These are phyloP conservation scores for Yponomeuta sedellus DNA, from an alignment of 2,888 invertebrate genomes.

Conservation along the genomic window DNA sequence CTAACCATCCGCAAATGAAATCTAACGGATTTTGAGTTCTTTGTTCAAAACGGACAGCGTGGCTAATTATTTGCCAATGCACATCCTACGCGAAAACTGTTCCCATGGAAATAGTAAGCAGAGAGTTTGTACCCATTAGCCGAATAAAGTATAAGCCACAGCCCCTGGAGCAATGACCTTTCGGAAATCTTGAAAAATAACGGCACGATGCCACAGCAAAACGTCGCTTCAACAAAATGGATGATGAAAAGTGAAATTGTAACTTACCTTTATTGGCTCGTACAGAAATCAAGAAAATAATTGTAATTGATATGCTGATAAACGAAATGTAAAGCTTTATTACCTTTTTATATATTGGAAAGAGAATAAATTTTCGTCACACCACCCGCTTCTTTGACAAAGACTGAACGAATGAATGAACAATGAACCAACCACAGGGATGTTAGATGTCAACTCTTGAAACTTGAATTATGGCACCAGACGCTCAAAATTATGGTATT, in stretches of 20 bases:
- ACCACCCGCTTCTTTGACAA: background rate
- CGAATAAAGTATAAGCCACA: constrained; percentile 2
- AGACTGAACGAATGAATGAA: background rate
- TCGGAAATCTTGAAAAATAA: constrained; percentile 67
- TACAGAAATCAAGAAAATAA: background rate
- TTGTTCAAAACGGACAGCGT: constrained; percentile 6
- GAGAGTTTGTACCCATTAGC: background rate
- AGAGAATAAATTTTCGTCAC: constrained; percentile 3
- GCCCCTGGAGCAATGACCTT: constrained; percentile 56
- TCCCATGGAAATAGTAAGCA: background rate
- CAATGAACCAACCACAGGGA: no score
- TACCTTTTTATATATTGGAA: background rate
- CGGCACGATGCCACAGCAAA: constrained; percentile 35
- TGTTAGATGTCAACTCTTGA: no score
- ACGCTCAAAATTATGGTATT: no score
- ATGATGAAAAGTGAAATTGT: background rate
- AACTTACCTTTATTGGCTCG: constrained; percentile 2
- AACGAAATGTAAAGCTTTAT: background rate
- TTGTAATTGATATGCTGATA: background rate
- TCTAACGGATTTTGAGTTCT: constrained; percentile 1
- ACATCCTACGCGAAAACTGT: background rate
- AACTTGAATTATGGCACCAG: no score
- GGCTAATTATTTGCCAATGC: background rate
- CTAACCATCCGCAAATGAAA: constrained; percentile 5
- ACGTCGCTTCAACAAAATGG: constrained; percentile 11